Base-by-base conservation (phyloP, 2,888 invertebrate genomes). In the Anthoptus insignis region DNA sequence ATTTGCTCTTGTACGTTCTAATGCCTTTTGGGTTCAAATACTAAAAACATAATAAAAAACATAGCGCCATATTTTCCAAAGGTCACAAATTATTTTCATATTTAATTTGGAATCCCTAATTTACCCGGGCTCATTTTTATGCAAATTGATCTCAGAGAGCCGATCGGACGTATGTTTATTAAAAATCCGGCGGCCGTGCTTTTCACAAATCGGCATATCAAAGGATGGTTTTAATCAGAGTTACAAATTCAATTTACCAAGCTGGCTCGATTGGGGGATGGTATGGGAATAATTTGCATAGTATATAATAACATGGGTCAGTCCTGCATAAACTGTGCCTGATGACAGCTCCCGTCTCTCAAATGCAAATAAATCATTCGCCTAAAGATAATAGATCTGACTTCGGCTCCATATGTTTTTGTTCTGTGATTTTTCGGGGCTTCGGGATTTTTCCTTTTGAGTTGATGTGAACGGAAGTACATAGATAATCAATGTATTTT, bases 221-320 rank as follows among this genome's bases (percentile, higher is more conserved):
- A 88, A 87, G 81, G 84, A 84, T 84, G 81, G 81, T 76, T 85
- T 89, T 91, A 91, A 92, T 89, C 86, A 87, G 86, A 88, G 89
- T 86, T 88, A 90, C 91, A 89, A 91, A 91, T 91, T 91, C 84
- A 92, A 92, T 92, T 90, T 89, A 80, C 84, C 77, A 81, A 79
- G 77, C 76, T 79, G 80, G 79, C 80, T 80, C 81, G 84, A 84
- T 88, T 89, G 87, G 86, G 87, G 87, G 83, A 81, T 80, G 84
- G 82, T 88, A 90, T 89, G 85, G 84, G 86, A 85, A 87, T 86
- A 86, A 92, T 92, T 92, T 91, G 91, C 92, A 92, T 93, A 91
- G 89, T 90, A n/a, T 91, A 91, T 92, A 91, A 89, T 91, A 90
- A 89, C 91, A 89, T 83, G 88, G 91, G 88, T 89, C 91, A 89